phyloP scores from a whole-genome alignment of 2,797 vertebrate species.

The Poecilia gillii region DNA sequence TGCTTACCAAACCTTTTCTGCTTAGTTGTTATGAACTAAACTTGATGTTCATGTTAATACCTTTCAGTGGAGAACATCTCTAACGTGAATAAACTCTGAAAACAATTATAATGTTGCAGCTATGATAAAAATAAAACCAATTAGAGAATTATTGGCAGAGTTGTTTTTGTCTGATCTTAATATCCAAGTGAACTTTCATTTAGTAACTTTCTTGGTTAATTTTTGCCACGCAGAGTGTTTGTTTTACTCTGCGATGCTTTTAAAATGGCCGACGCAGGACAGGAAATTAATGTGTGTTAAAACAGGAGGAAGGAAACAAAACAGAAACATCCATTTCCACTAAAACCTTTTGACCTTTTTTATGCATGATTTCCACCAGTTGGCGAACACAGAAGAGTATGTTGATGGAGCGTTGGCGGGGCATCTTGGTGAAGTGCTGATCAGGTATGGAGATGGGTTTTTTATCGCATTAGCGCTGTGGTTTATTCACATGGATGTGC shows the following conservation, averaged over 20 bases:
- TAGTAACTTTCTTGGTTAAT: neutral
- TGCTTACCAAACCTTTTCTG: neutral
- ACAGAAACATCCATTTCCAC: neutral
- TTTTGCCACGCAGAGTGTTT: neutral
- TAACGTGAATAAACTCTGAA: neutral
- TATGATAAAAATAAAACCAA: neutral
- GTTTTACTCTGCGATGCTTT: neutral
- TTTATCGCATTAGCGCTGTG: neutral
- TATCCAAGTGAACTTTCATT: neutral
- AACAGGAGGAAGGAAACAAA: neutral
- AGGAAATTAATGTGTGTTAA: neutral
- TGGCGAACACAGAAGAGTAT: conserved; percentile 98
- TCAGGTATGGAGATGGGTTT: conserved; percentile 82
- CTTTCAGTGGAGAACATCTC: neutral
- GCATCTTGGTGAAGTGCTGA: conserved; percentile 95
- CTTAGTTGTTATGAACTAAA: neutral
- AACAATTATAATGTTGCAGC: neutral
- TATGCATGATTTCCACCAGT: conserved; percentile 63
- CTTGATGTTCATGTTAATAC: neutral
- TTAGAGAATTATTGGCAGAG: neutral
- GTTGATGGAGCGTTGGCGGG: conserved; percentile 95
- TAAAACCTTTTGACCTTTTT: neutral
- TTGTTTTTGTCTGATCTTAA: neutral
- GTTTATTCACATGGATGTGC: neutral
- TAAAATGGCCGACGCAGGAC: neutral